phyloP scores from a whole-genome alignment of 2,113 vertebrate genomes.

The Coptodon bakossiorum region DNA sequence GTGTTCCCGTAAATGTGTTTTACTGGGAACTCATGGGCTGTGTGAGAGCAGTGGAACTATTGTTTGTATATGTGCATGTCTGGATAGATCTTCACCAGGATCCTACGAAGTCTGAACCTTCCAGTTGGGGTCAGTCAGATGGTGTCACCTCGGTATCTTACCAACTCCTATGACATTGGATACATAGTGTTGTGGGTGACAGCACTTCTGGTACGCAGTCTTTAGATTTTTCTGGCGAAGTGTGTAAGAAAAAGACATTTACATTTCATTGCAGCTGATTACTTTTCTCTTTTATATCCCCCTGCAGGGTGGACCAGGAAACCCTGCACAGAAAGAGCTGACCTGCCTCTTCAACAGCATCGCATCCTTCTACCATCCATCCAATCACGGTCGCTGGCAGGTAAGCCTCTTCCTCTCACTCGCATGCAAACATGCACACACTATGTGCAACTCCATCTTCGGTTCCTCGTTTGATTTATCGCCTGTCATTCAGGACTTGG shows the following conservation, averaged over 20 bases:
- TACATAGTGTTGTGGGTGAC: slow-evolving; percentile 92
- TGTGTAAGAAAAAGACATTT: not conserved
- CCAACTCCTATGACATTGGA: slow-evolving; percentile 87
- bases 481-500: slow-evolving; percentile 8
- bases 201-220: slow-evolving; percentile 80
- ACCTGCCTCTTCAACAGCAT: slow-evolving; percentile 93
- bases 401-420: slow-evolving; percentile 44
- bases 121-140: slow-evolving; percentile 90
- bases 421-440: not conserved
- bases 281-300: not conserved
- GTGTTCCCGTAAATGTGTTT: not conserved
- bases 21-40: not conserved
- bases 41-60: not conserved
- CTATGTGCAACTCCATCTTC: not conserved
- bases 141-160: slow-evolving; percentile 83
- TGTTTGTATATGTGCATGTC: not conserved
- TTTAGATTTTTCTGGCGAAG: not conserved
- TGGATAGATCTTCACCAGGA: slow-evolving; percentile 87
- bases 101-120: slow-evolving; percentile 90
- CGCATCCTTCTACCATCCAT: slow-evolving; percentile 95
- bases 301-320: slow-evolving; percentile 88
- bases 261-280: not conserved
- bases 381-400: slow-evolving; percentile 97
- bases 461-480: slow-evolving; percentile 25
- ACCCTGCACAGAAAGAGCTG: slow-evolving; percentile 88